Percentiles rank a stretch among this genome's conserved stretches.
phyloP scores from a whole-genome alignment of 1,140 invertebrate genomes.

The Oncopeltus fasciatus region DNA sequence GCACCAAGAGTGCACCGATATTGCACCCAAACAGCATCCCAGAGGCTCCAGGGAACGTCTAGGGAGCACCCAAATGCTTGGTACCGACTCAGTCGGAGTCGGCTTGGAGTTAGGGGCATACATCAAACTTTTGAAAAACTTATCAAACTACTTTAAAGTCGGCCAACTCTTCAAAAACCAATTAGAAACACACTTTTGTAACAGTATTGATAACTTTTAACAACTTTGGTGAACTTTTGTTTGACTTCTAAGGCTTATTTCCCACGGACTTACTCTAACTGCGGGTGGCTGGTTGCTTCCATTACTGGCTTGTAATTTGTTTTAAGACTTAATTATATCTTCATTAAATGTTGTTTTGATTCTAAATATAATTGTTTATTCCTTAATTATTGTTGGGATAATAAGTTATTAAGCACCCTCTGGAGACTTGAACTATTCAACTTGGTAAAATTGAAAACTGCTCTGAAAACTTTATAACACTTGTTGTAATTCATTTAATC shows the following conservation, averaged over 20 bases:
- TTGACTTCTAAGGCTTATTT: conserved; percentile 4
- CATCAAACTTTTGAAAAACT: conserved; percentile 8
- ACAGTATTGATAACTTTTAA: conserved; percentile 10
- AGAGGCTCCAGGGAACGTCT: neutral
- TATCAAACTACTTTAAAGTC: conserved; percentile 5
- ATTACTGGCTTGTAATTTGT: too few species aligned
- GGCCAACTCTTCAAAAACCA: conserved; percentile 1
- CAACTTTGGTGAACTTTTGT: conserved; percentile 7
- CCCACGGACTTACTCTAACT: neutral
- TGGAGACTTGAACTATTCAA: too few species aligned
- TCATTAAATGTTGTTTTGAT: too few species aligned
- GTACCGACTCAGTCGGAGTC: neutral
- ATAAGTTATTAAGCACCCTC: too few species aligned
- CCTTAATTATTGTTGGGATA: too few species aligned
- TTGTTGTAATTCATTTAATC: too few species aligned
- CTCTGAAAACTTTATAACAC: too few species aligned
- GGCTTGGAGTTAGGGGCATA: conserved; percentile 1
- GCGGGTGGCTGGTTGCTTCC: too few species aligned
- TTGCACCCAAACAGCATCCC: neutral
- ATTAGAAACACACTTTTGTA: conserved; percentile 5
- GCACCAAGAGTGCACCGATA: neutral
- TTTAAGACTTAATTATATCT: too few species aligned
- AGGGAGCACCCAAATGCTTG: too few species aligned
- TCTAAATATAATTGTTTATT: too few species aligned
- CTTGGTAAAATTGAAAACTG: too few species aligned